Evolutionary conservation across 2,113 vertebrate genomes (phyloP), one percentile per base, ranked within the genome.

Genomic region (Amphiprion ocellaris): DNA sequence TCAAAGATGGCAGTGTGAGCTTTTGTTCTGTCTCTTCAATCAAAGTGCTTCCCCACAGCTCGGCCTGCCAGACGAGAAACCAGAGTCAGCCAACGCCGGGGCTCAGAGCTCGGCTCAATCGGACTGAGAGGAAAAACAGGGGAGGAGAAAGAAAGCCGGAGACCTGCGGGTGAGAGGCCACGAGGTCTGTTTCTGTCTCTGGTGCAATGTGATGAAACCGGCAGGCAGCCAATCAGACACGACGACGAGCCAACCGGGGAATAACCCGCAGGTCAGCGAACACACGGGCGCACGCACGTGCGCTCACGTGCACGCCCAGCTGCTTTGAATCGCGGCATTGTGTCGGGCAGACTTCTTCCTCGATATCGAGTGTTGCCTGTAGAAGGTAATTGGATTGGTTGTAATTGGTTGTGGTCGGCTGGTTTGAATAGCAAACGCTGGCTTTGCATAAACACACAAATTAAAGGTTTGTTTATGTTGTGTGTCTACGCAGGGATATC

Each of bases 201-300:
- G 87, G 85, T 83, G 92, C 87, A 90, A 88, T 89, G 90, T 88
- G 90, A 93, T 91, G 90, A 93, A 91, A 87, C 82, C 82, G 80
- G 88, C 91, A 83, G 76, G 80, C 87, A 75, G 89, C 91, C 92
- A 93, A 92, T 92, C 89, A 92, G 74, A 87, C 85, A 67, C 67
- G 83, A 88, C 74, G 71, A 88, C 37, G 83, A 89, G 81, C 87
- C 89, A 85, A 86, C 74, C 73, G 46, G 87, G 82, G 88, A 92
- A 83, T 90, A 85, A 93, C 87, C 86, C 71, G 78, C 76, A 61
- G 91, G 92, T 92, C 88, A 86, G 70, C 67, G 39, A 49, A 84
- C 79, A 79, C 68, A 55, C 62, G 19, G 24, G 52, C 76, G 24
- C 28, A 61, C 69, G 56, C 69, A 49, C 64, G 50, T 60, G 55